These are phyloP conservation scores for Pygocentrus nattereri DNA, from an alignment of 2,797 vertebrate species.

Conservation along the genomic window DNA sequence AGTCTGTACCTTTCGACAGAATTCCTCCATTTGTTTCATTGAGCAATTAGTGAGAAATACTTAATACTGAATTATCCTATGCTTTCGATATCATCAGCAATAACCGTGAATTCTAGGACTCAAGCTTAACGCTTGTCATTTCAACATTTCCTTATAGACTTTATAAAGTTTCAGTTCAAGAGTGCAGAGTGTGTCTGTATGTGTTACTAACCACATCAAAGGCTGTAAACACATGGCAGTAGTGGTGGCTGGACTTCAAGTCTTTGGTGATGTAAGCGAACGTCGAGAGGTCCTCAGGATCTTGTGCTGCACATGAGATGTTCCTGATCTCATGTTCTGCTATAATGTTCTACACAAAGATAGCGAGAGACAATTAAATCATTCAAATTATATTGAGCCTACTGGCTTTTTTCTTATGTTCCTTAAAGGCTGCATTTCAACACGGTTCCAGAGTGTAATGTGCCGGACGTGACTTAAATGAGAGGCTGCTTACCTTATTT, in stretches of 20 bases:
- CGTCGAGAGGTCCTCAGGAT: slow-evolving; percentile 97
- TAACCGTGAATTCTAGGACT: too few relatives aligned
- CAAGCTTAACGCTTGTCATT: neutral
- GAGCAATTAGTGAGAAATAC: too few relatives aligned
- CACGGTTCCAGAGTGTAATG: neutral
- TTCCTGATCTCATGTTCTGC: slow-evolving; percentile 99
- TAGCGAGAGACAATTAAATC: neutral
- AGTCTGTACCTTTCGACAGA: too few relatives aligned
- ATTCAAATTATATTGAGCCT: neutral
- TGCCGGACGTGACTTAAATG: neutral
- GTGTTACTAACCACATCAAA: slow-evolving; percentile 93
- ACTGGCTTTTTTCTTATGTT: neutral
- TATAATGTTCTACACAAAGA: slow-evolving; percentile 88
- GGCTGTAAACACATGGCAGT: slow-evolving; percentile 99
- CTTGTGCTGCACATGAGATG: slow-evolving; percentile 98
- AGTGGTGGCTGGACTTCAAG: slow-evolving; percentile 99
- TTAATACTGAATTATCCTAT: too few relatives aligned
- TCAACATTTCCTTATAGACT: neutral
- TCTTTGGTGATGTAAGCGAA: slow-evolving; percentile 99
- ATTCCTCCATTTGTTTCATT: too few relatives aligned
- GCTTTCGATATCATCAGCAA: too few relatives aligned
- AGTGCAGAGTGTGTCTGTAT: neutral
- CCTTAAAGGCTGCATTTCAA: neutral
- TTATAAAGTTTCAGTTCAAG: neutral
- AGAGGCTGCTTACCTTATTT: slow-evolving; percentile 88